These are phyloP conservation scores for Synanthedon vespiformis DNA, from an alignment of 2,888 invertebrate genomes.

Conservation along the genomic window DNA sequence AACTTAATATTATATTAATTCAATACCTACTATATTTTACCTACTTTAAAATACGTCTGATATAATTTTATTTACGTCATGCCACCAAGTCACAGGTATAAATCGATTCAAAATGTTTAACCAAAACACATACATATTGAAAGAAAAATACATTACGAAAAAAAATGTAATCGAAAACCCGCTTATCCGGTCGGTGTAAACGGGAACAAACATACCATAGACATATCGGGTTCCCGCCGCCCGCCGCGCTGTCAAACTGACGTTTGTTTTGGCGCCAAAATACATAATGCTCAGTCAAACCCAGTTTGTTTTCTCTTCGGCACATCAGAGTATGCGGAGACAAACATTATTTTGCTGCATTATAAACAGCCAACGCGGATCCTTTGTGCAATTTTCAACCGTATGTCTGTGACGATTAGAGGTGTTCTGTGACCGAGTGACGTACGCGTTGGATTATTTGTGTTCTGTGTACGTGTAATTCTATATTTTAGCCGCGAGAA, in stretches of 20 bases:
- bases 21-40: no score
- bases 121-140: conserved; percentile 2
- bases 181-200: conserved; percentile 56
- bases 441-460: conserved; percentile 3
- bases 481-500: conserved; percentile 63
- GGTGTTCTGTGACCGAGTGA: background rate
- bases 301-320: conserved; percentile 65
- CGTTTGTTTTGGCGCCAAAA: conserved; percentile 71
- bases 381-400: conserved; percentile 21
- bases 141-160: background rate
- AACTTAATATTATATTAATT: no score
- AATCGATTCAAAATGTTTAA: conserved; percentile 9
- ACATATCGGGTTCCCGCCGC: conserved; percentile 64
- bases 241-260: conserved; percentile 68
- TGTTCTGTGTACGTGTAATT: conserved; percentile 49
- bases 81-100: background rate
- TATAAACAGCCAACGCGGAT: conserved; percentile 12
- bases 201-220: conserved; percentile 60
- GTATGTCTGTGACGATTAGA: conserved; percentile 13
- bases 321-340: conserved; percentile 49
- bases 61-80: no score
- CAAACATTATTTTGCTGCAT: conserved; percentile 28
- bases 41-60: no score
- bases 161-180: conserved; percentile 53
- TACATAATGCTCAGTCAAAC: conserved; percentile 66